Evolutionary conservation across 1,140 invertebrate genomes (phyloP), one percentile per base, ranked within the genome.

Genomic region (Cotesia vestalis): DNA sequence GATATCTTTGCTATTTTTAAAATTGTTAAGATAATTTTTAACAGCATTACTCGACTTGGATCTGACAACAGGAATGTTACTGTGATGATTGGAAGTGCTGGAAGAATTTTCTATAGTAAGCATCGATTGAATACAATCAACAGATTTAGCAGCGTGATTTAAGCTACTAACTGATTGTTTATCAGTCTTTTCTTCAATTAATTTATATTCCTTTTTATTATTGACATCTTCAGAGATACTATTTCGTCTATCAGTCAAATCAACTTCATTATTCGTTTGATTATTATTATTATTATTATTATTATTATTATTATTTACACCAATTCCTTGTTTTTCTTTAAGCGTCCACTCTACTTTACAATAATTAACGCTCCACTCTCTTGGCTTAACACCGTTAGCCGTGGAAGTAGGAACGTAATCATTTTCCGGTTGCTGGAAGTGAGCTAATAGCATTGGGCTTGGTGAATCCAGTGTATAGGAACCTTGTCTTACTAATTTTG

Each of bases 381-480:
- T 88, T 4, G 87, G 78, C 76, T 88, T 88, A 52, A 83, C 79
- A 35, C 71, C 71, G 4, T 75, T 81, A 83, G 4, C 6, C 78
- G 88, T 85, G 3, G 86, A 81, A 63, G 89, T 88, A n/a, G 85
- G 88, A 60, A 82, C 79, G 63, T 89, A 86, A 69, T 88, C 86
- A 6, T 87, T 80, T 60, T 68, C 71, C 1, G 72, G 69, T 38
- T 76, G 72, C 34, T 36, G 61, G 0, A 88, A 85, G 71, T 90
- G 89, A 12, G 90, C 90, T 3, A 91, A 75, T 12, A 91, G 81
- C 72, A 90, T 85, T 0, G 90, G 90, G 78, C 90, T 90, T 0
- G 90, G 90, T 52, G 88, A 86, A 1, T 91, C 86, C 11, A 92
- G 75, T 0, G 90, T 88, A 69, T 92, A 92, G 5, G 91, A 92